Conservation (phyloP, 2,888 invertebrate species). For the Lasioglossum zephyrum region DNA sequence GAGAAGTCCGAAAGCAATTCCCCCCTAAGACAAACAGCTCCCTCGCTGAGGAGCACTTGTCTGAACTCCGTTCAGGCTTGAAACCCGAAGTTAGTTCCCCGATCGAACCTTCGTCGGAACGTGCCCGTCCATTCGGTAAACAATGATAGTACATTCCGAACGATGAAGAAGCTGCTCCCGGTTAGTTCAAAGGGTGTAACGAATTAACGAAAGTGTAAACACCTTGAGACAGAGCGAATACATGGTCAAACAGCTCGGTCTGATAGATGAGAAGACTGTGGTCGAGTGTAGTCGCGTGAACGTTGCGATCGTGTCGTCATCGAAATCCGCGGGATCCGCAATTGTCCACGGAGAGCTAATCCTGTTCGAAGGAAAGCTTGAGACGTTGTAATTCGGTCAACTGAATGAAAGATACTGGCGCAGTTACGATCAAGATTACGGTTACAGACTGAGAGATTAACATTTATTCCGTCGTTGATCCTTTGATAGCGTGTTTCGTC, state of each 20-base stretch:
- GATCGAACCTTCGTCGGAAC: background rate
- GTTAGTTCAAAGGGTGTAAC: background rate
- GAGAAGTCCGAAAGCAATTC: background rate
- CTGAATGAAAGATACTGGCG: background rate
- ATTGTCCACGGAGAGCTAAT: slow-evolving; percentile 21
- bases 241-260: slow-evolving; percentile 15
- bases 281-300: background rate
- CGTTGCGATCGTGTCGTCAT: slow-evolving; percentile 32
- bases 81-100: background rate
- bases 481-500: background rate
- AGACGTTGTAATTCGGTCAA: background rate
- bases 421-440: background rate
- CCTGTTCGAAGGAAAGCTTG: background rate
- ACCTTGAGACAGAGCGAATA: background rate
- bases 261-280: background rate
- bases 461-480: background rate
- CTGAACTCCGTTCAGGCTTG: background rate
- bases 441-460: background rate
- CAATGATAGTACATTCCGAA: background rate
- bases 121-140: background rate
- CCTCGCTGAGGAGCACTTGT: background rate
- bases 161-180: background rate
- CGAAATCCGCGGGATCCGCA: slow-evolving; percentile 39
- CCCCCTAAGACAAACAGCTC: background rate
- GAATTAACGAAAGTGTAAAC: background rate